phyloP scores from a whole-genome alignment of 2,888 invertebrate genomes.

The Blera fallax region DNA sequence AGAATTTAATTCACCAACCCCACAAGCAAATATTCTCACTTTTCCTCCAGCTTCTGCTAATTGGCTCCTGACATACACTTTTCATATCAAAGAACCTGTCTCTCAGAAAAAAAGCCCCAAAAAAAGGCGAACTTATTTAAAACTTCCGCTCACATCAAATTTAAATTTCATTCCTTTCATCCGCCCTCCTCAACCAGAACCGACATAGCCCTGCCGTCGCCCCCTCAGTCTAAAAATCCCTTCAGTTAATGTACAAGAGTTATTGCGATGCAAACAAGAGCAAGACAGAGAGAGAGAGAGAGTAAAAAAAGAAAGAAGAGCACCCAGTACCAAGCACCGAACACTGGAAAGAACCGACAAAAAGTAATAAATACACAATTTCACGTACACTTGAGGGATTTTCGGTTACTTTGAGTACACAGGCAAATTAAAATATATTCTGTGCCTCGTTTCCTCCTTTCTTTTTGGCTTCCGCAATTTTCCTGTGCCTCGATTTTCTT shows the following conservation, averaged over 20 bases:
- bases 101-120: background rate
- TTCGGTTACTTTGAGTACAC: slow-evolving; percentile 67
- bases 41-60: slow-evolving; percentile 11
- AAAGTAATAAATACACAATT: slow-evolving; percentile 71
- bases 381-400: slow-evolving; percentile 70
- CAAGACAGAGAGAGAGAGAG: slow-evolving; percentile 5
- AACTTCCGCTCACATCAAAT: slow-evolving; percentile 25
- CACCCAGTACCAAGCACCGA: background rate
- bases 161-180: slow-evolving; percentile 7
- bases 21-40: background rate
- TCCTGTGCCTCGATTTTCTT: slow-evolving; percentile 1
- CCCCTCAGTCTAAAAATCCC: slow-evolving; percentile 43
- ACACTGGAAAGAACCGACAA: slow-evolving; percentile 25
- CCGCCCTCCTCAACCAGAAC: background rate
- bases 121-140: slow-evolving; percentile 32
- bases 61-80: slow-evolving; percentile 26
- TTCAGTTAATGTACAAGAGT: slow-evolving; percentile 47
- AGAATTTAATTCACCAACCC: slow-evolving; percentile 5
- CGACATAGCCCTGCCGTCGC: background rate
- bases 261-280: slow-evolving; percentile 41
- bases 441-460: slow-evolving; percentile 55
- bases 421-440: slow-evolving; percentile 68
- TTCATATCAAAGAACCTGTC: slow-evolving; percentile 38
- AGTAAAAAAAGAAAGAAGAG: background rate
- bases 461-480: slow-evolving; percentile 32